A percentile compares a stretch with the other conserved stretches of the same genome.
Evolutionary conservation across 2,888 invertebrate genomes (phyloP).

Genomic region (Habroteleia sp.): DNA sequence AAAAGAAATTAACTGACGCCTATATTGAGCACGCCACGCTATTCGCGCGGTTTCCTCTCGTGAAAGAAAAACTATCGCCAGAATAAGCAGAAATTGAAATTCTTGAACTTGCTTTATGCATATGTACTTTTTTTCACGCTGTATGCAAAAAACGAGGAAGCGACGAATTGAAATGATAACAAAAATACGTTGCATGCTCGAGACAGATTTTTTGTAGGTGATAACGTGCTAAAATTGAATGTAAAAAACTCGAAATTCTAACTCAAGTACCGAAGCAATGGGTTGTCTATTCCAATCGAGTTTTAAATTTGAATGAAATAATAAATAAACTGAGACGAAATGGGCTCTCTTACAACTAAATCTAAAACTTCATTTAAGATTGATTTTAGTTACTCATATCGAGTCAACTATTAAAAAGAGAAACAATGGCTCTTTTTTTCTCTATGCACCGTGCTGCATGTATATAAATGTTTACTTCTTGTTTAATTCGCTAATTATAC

Average conservation of each 20-base stretch:
- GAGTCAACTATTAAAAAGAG: slow-evolving; percentile 51
- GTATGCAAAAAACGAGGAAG: too few species aligned
- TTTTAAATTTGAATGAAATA: slow-evolving; percentile 49
- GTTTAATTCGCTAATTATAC: slow-evolving; percentile 14
- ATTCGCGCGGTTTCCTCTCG: too few species aligned
- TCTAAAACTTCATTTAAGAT: slow-evolving; percentile 41
- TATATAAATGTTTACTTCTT: slow-evolving; percentile 1
- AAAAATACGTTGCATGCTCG: too few species aligned
- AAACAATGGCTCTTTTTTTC: slow-evolving; percentile 36
- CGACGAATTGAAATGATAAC: too few species aligned
- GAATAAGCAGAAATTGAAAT: slow-evolving; percentile 18
- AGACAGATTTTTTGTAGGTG: too few species aligned
- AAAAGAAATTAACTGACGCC: slow-evolving; percentile 32
- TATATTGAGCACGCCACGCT: slow-evolving; percentile 25
- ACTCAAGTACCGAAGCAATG: slow-evolving; percentile 31
- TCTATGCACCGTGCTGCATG: slow-evolving; percentile 43
- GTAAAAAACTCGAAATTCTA: too few species aligned
- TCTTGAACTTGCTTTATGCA: too few species aligned
- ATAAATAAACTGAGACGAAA: slow-evolving; percentile 60
- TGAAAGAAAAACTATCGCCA: slow-evolving; percentile 31
- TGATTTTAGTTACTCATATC: slow-evolving; percentile 28
- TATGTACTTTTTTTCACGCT: too few species aligned
- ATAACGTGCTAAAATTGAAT: too few species aligned
- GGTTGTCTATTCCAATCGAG: slow-evolving; percentile 24
- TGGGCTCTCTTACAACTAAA: slow-evolving; percentile 44